A percentile compares a stretch with the other conserved stretches of the same genome.
phyloP scores from a whole-genome alignment of 2,888 invertebrate genomes.

The Quadroppia sp. region DNA sequence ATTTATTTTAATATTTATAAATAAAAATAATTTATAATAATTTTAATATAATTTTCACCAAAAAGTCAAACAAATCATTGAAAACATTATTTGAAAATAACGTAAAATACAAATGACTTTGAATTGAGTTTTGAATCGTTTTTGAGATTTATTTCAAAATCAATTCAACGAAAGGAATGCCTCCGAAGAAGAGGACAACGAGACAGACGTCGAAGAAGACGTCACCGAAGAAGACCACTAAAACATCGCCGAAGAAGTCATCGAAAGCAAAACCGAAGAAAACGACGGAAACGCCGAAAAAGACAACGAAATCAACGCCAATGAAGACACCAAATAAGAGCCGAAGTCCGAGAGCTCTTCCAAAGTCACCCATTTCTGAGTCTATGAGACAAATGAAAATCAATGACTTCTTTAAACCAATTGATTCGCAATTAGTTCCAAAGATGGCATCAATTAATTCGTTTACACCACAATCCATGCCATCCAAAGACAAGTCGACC shows the following conservation, averaged over 20 bases:
- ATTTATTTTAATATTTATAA: too few species aligned
- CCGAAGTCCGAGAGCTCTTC: background rate
- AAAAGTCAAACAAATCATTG: too few species aligned
- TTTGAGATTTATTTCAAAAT: background rate
- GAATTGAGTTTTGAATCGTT: too few species aligned
- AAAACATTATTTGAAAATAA: too few species aligned
- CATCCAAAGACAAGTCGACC: background rate
- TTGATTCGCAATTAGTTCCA: background rate
- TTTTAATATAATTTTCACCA: too few species aligned
- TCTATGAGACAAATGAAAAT: slow-evolving; percentile 24
- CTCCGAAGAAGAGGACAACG: background rate
- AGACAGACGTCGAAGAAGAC: background rate
- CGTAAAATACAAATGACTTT: too few species aligned
- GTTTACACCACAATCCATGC: background rate
- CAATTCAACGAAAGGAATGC: background rate
- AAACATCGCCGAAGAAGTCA: background rate
- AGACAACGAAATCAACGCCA: background rate
- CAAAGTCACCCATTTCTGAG: slow-evolving; percentile 8
- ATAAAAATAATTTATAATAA: too few species aligned
- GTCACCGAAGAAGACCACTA: background rate
- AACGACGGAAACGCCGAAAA: slow-evolving; percentile 14
- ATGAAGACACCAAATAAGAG: background rate
- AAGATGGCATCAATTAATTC: background rate
- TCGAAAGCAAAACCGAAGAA: background rate
- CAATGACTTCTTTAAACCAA: slow-evolving; percentile 24